These are phyloP conservation scores for Sprattus sprattus DNA, from an alignment of 2,113 vertebrate genomes.

Conservation along the genomic window DNA sequence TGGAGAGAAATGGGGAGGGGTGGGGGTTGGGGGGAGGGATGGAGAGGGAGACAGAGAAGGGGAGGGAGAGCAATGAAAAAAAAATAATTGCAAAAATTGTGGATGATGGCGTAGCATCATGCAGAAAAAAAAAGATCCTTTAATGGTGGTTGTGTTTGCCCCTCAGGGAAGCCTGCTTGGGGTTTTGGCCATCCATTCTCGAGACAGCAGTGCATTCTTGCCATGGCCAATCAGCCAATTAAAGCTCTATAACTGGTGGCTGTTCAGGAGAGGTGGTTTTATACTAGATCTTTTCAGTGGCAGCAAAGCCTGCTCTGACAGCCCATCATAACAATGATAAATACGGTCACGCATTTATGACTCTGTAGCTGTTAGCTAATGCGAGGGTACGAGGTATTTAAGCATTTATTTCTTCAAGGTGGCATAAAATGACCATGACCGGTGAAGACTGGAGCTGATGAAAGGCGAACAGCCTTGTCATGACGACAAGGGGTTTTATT, in stretches of 20 bases:
- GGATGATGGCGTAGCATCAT: neutral
- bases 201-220: slow-evolving; percentile 63
- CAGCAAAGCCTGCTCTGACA: slow-evolving; percentile 62
- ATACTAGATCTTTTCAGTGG: slow-evolving; percentile 61
- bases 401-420: slow-evolving; percentile 47
- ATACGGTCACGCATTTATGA: slow-evolving; percentile 45
- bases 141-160: slow-evolving; percentile 61
- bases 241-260: slow-evolving; percentile 64
- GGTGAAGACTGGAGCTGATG: slow-evolving; percentile 28
- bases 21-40: neutral
- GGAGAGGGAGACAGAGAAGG: neutral
- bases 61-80: neutral
- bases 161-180: slow-evolving; percentile 57
- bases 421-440: slow-evolving; percentile 48
- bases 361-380: slow-evolving; percentile 40
- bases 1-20: neutral
- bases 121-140: slow-evolving; percentile 51
- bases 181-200: slow-evolving; percentile 73
- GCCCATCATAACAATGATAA: slow-evolving; percentile 72
- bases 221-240: slow-evolving; percentile 73
- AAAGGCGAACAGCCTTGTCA: neutral
- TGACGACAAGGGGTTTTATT: neutral
- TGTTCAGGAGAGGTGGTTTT: slow-evolving; percentile 57
- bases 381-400: slow-evolving; percentile 52
- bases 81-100: slow-evolving; percentile 9